Evolutionary conservation across 1,140 invertebrate species (phyloP), one percentile per base, ranked within the genome.

Genomic region (Rhagoletis zephyria): DNA sequence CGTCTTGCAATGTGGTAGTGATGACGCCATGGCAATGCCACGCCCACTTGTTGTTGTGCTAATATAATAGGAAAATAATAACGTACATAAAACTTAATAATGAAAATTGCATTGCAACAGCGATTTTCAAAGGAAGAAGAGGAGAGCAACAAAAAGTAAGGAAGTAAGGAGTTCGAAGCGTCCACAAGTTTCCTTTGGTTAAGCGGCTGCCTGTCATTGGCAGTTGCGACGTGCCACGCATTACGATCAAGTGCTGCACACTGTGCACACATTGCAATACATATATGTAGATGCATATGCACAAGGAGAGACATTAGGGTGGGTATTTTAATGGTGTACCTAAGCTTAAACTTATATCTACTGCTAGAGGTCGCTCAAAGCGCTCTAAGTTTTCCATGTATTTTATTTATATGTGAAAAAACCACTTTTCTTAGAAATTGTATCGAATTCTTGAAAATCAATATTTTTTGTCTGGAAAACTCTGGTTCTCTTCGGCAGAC

Each of bases 21-120:
- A 45, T 16, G 45, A 40, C 19, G 85, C 51, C 16, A n/a, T 42
- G 30, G 85, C 19, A 81, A 19, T 81, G 74, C 74, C 74, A 81
- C 74, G 74, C 74, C 45, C 74, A 59, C 48, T 19, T 81, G 48
- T 81, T 81, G 14, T 81, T 81, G 48, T 56, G 48, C 74, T 81
- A 61, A 86, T 64, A 40, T 86, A 86, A 86, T 86, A 86, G 61
- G 59, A 85, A 85, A 85, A 86, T 61, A 86, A 63, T 86, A 86
- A 86, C 7, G 85, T 61, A 42, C 59, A 61, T 85, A 63, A 86
- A 86, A 61, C 85, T 40, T 86, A 86, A 86, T 86, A 86, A 86
- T 45, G 60, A 45, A 86, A 86, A 86, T 86, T 63, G 60, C 30
- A 86, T 63, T 51, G 59, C 59, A 61, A 65, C 10, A 61, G 51